Percentiles rank a stretch among this genome's conserved stretches.
These are phyloP conservation scores for Microtus montanus DNA, from an alignment of 2,113 vertebrate species.

Conservation along the genomic window DNA sequence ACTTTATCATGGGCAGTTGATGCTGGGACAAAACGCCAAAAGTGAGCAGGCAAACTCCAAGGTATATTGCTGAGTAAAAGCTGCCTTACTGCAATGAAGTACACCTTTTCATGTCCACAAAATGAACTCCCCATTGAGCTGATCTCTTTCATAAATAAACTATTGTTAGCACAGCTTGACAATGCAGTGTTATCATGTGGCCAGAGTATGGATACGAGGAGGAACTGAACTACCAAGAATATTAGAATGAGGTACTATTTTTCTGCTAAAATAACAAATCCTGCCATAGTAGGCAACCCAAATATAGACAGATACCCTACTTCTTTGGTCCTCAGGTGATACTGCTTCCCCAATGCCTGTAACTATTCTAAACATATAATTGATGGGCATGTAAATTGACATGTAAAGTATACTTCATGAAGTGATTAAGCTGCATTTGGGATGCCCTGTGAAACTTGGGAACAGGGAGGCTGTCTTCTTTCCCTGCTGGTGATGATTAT, in stretches of 20 bases:
- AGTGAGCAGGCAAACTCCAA: not conserved
- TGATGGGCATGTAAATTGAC: not conserved
- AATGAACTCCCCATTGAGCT: not conserved
- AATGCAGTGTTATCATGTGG: not conserved
- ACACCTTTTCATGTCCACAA: not conserved
- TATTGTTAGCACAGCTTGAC: not conserved
- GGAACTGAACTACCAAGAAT: not conserved
- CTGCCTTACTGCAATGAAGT: not conserved
- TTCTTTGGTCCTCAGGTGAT: not conserved
- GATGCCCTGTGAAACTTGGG: not conserved
- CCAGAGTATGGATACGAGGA: not conserved
- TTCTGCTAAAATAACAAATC: not conserved
- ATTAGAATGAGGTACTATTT: not conserved
- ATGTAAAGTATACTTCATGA: not conserved
- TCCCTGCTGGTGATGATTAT: not conserved
- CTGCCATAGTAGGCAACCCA: not conserved
- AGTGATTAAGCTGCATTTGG: not conserved
- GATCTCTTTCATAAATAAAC: not conserved
- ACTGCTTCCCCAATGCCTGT: not conserved
- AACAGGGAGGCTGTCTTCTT: not conserved
- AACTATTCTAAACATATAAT: not conserved
- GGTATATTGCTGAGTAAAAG: not conserved
- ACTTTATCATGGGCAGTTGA: not conserved
- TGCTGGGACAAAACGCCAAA: rapidly evolving
- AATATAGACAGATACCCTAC: not conserved